Conservation (phyloP, 2,113 vertebrate species). For the Leptosomus discolor region DNA sequence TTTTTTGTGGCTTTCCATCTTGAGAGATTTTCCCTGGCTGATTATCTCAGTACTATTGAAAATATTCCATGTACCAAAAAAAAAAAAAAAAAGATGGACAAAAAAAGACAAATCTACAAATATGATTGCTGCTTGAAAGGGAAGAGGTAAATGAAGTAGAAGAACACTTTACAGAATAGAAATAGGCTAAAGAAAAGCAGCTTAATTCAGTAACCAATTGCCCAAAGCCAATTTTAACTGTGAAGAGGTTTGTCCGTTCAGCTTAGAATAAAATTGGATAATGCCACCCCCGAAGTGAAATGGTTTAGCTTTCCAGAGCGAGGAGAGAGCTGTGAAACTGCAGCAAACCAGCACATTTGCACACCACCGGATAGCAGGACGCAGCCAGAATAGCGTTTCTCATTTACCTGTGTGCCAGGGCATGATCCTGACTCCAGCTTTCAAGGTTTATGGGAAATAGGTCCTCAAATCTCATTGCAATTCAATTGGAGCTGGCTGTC, state of each 20-base stretch:
- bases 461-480: background rate
- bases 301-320: background rate
- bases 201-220: background rate
- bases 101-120: background rate
- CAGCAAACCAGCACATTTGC: background rate
- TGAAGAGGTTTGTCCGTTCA: background rate
- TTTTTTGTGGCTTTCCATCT: background rate
- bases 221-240: background rate
- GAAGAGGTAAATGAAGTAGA: background rate
- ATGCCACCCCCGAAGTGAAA: background rate
- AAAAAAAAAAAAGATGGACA: background rate
- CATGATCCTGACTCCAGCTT: background rate
- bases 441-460: background rate
- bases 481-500: background rate
- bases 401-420: background rate
- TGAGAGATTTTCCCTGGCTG: background rate
- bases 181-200: background rate
- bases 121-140: background rate
- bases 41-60: background rate
- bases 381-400: background rate
- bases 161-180: background rate
- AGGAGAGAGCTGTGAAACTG: background rate
- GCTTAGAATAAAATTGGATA: background rate
- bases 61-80: background rate
- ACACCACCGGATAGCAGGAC: background rate